phyloP scores from a whole-genome alignment of 2,888 invertebrate genomes.

The Morpho achilles region DNA sequence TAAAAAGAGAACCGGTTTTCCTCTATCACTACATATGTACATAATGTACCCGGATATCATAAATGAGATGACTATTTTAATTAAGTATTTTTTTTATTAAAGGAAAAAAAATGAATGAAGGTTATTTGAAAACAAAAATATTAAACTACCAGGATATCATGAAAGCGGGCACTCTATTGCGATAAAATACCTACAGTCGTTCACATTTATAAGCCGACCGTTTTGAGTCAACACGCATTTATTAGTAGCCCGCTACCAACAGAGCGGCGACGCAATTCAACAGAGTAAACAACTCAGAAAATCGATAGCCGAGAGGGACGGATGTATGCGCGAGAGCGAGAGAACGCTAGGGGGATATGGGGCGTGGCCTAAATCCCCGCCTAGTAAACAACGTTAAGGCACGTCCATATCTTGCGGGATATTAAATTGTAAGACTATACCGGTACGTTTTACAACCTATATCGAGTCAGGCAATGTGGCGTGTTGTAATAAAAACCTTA shows the following conservation, averaged over 20 bases:
- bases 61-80: too few relatives aligned
- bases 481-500: slow-evolving; percentile 20
- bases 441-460: slow-evolving; percentile 21
- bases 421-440: slow-evolving; percentile 23
- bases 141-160: slow-evolving; percentile 3
- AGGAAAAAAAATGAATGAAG: too few relatives aligned
- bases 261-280: slow-evolving; percentile 50
- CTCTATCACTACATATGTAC: too few relatives aligned
- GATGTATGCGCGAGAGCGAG: slow-evolving; percentile 40
- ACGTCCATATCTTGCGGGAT: slow-evolving; percentile 24
- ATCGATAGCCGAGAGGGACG: slow-evolving; percentile 36
- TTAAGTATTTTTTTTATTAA: too few relatives aligned
- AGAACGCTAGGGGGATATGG: slow-evolving; percentile 46
- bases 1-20: too few relatives aligned
- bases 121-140: neutral
- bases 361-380: slow-evolving; percentile 60
- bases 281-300: slow-evolving; percentile 56
- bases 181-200: slow-evolving; percentile 30
- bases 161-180: slow-evolving; percentile 8
- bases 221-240: slow-evolving; percentile 50
- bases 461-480: slow-evolving; percentile 24
- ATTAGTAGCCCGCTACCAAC: slow-evolving; percentile 24
- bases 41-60: too few relatives aligned
- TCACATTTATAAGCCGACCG: slow-evolving; percentile 43
- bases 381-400: slow-evolving; percentile 39